phyloP scores from a whole-genome alignment of 2,888 invertebrate genomes.

The Zygothrica quintamaculata region DNA sequence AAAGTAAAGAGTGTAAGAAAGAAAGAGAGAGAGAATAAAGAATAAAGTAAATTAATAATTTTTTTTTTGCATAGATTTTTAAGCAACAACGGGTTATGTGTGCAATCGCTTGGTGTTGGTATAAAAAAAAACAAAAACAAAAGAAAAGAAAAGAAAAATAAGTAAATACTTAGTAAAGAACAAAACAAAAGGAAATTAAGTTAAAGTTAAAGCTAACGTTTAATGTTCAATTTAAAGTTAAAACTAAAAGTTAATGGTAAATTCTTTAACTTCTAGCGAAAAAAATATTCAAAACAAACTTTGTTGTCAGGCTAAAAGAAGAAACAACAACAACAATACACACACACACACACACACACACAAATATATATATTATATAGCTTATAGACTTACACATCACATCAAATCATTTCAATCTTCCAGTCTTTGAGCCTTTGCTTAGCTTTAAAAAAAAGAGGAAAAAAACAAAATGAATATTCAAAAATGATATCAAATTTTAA shows the following conservation, averaged over 20 bases:
- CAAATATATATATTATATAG: constrained; percentile 7
- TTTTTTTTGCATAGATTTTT: constrained; percentile 66
- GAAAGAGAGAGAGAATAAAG: neutral
- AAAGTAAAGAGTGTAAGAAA: neutral
- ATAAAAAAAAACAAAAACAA: constrained; percentile 57
- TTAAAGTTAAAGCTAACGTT: constrained; percentile 3
- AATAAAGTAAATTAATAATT: constrained; percentile 34
- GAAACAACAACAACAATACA: neutral
- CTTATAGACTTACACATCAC: constrained; percentile 11
- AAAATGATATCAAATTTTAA: constrained; percentile 36
- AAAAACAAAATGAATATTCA: too few species aligned
- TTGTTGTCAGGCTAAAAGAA: neutral
- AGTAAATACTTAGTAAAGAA: constrained; percentile 81
- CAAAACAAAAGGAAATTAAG: constrained; percentile 32
- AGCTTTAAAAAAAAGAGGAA: constrained; percentile 47
- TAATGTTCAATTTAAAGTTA: neutral
- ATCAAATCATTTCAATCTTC: constrained; percentile 26
- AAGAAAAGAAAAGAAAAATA: constrained; percentile 24
- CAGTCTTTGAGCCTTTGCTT: constrained; percentile 30
- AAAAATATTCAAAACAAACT: neutral
- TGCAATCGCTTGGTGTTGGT: constrained; percentile 91
- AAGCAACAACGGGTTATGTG: constrained; percentile 90
- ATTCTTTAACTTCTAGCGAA: neutral
- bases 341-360: constrained; percentile 20
- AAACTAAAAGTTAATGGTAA: constrained; percentile 10